These are phyloP conservation scores for Actenoides hombroni DNA, from an alignment of 2,113 vertebrate species.

Conservation along the genomic window DNA sequence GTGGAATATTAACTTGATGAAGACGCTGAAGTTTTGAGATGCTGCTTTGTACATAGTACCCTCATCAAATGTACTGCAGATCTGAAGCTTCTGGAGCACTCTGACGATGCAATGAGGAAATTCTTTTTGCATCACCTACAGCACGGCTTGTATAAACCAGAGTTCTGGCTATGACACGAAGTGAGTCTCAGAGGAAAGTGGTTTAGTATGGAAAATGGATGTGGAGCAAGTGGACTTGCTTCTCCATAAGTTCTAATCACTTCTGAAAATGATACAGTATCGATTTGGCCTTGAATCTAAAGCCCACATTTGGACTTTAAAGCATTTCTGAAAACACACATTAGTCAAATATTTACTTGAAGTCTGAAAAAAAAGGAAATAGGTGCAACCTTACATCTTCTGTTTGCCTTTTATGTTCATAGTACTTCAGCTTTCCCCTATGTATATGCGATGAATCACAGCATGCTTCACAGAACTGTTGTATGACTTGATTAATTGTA, in stretches of 20 bases:
- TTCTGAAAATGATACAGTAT: not conserved
- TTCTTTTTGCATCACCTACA: not conserved
- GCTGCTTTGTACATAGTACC: not conserved
- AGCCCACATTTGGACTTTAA: not conserved
- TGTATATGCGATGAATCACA: not conserved
- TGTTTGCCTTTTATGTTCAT: not conserved
- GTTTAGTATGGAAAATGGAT: not conserved
- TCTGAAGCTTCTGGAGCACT: not conserved
- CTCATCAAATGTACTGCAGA: not conserved
- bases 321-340: not conserved
- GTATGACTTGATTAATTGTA: not conserved
- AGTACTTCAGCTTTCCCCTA: not conserved
- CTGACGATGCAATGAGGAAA: not conserved
- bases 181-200: not conserved
- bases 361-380: not conserved
- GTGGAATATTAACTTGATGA: not conserved
- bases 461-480: not conserved
- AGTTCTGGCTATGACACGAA: not conserved
- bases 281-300: not conserved
- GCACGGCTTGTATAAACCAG: not conserved
- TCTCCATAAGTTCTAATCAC: not conserved
- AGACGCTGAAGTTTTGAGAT: not conserved
- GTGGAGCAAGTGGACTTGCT: not conserved
- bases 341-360: not conserved
- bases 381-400: not conserved